Evolutionary conservation across 2,113 vertebrate genomes (phyloP).

Genomic region (Dicaeum eximium): DNA sequence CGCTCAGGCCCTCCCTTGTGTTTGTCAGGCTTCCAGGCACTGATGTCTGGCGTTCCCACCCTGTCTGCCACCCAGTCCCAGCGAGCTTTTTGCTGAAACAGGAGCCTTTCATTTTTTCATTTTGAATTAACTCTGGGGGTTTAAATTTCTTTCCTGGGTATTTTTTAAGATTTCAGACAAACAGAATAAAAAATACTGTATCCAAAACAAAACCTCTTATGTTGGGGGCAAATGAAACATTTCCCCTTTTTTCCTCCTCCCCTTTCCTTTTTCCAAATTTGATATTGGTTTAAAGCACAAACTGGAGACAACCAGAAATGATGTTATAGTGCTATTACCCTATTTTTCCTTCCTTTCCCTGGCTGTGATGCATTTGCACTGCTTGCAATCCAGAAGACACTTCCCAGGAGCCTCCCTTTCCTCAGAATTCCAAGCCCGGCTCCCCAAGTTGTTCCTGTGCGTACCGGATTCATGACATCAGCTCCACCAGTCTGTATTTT

Average conservation of each 20-base stretch:
- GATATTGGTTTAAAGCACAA: background rate
- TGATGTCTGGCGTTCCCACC: constrained; percentile 57
- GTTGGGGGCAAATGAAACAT: background rate
- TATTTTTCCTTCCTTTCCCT: background rate
- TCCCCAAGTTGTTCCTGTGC: constrained; percentile 17
- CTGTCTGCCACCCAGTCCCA: constrained; percentile 61
- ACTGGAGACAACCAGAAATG: background rate
- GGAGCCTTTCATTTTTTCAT: constrained; percentile 39
- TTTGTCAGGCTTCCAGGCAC: constrained; percentile 57
- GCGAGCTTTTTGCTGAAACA: background rate
- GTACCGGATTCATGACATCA: constrained; percentile 38
- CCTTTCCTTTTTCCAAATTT: background rate
- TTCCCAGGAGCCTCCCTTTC: background rate
- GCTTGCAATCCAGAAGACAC: background rate
- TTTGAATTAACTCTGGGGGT: constrained; percentile 14
- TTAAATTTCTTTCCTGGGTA: background rate
- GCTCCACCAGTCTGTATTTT: constrained; percentile 21
- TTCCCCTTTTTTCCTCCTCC: background rate
- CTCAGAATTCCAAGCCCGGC: background rate
- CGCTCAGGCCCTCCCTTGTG: background rate
- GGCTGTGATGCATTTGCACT: background rate
- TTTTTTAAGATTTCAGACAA: background rate
- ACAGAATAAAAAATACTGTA: background rate
- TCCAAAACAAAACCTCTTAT: background rate
- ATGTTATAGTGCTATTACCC: background rate